Evolutionary conservation across 2,797 vertebrate species (phyloP), one percentile per base, ranked within the genome.

Genomic region (Anguilla anguilla): DNA sequence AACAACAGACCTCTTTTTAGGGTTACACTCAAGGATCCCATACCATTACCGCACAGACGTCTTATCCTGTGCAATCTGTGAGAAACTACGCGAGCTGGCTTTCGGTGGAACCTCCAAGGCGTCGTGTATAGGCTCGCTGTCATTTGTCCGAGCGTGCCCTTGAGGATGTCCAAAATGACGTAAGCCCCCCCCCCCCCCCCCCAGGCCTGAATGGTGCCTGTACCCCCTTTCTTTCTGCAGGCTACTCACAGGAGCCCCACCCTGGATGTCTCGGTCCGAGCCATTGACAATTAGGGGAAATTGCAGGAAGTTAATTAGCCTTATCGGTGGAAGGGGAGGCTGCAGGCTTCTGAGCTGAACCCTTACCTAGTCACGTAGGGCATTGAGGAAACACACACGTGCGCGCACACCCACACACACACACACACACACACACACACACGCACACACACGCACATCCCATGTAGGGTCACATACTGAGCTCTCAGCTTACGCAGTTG

Each of bases 231-330:
- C 43, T 79, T 43, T 81, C 43, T 9, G 81, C 64, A 87, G 89
- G 89, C 92, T 35, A 90, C 92, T 93, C 91, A 86, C 87, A 74
- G 53, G 43, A 83, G 90, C 94, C 92, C 94, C 95, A 93, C 95
- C 95, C 95, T 93, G 93, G 93, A 93, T 95, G 95, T 95, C 94
- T 94, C 90, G 90, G 93, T 94, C 93, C 89, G 85, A 92, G 91
- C 92, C 35, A 6, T 88, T 86, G 89, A 90, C 93, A 95, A 96
- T 97, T 96, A 95, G 91, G 90, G 88, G 88, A 95, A 96, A 97
- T 96, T 90, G 89, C 96, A 95, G 96, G 96, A 97, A 96, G 93
- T 94, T 94, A 93, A 92, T 96, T 97, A 96, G 94, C 19, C 93
- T 96, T 96, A 96, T 96, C 96, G 93, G 90, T 90, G 92, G 91